phyloP scores from a whole-genome alignment of 37 sponge, comb jelly and placozoan genomes.

The Amphimedon queenslandica region DNA sequence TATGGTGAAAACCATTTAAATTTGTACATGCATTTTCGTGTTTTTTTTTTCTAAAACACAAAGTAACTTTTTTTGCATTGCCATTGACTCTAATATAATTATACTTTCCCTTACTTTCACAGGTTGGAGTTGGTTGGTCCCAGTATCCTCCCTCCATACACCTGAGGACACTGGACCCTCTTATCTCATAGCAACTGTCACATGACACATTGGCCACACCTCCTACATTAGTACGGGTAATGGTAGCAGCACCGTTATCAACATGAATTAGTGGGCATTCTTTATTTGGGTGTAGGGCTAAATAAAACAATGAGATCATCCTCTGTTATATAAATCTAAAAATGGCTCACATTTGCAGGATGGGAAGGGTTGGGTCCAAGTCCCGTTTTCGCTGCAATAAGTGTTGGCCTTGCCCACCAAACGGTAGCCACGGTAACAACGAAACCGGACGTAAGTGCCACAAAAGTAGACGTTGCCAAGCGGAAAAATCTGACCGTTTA shows the following conservation, averaged over 20 bases:
- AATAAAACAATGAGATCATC: too few species aligned
- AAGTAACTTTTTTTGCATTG: too few species aligned
- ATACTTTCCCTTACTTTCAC: slow-evolving; percentile 1
- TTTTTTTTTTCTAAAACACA: too few species aligned
- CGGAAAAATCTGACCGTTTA: background rate
- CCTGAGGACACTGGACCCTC: background rate
- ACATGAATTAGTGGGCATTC: background rate
- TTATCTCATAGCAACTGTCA: background rate
- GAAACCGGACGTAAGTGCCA: slow-evolving; percentile 13
- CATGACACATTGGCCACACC: slow-evolving; percentile 4
- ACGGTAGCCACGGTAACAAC: slow-evolving; percentile 19
- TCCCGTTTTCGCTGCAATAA: background rate
- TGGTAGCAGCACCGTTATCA: background rate
- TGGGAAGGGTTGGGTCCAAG: slow-evolving; percentile 7
- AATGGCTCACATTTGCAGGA: slow-evolving; percentile 7
- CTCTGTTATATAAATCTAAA: too few species aligned
- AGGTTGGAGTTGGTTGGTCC: slow-evolving; percentile 1
- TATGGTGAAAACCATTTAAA: too few species aligned
- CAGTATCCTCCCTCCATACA: background rate
- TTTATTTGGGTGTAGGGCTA: background rate
- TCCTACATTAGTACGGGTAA: background rate
- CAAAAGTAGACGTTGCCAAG: slow-evolving; percentile 17
- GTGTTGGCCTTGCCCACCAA: background rate
- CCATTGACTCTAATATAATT: too few species aligned
- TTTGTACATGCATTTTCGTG: too few species aligned